Conservation (phyloP, 2,113 vertebrate genomes). For the Catharus bicknelli region DNA sequence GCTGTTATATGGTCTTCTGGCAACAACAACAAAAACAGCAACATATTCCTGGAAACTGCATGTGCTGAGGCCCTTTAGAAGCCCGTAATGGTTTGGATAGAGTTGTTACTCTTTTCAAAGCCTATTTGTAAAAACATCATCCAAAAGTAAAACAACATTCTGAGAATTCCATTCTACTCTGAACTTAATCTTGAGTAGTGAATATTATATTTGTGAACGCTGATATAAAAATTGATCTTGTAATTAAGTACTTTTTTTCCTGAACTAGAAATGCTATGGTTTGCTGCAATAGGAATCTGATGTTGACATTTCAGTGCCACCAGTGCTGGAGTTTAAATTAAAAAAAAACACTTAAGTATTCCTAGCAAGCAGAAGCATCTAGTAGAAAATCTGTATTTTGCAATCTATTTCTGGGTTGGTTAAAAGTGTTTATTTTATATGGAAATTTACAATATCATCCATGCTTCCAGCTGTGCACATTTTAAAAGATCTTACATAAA, state of each 20-base stretch:
- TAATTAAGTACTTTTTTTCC: not conserved
- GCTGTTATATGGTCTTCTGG: not conserved
- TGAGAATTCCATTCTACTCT: not conserved
- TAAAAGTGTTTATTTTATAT: not conserved
- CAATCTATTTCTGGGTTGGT: not conserved
- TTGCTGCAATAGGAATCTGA: not conserved
- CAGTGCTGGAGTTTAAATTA: not conserved
- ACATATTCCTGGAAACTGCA: not conserved
- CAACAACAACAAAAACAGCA: not conserved
- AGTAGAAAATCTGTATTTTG: not conserved
- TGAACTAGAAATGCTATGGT: not conserved
- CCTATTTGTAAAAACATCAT: not conserved
- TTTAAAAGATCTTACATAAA: not conserved
- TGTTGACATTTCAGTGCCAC: not conserved
- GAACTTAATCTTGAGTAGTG: not conserved
- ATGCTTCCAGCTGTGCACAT: not conserved
- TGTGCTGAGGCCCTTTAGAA: not conserved
- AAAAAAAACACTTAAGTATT: not conserved
- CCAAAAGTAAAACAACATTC: not conserved
- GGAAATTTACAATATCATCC: not conserved
- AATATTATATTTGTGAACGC: not conserved
- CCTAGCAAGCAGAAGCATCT: rapidly evolving
- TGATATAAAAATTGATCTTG: not conserved
- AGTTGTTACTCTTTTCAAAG: not conserved
- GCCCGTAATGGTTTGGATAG: not conserved